Percentiles rank a stretch among this genome's conserved stretches.
These are phyloP conservation scores for Pseudochirops cupreus DNA, from an alignment of 2,797 vertebrate genomes.

Conservation along the genomic window DNA sequence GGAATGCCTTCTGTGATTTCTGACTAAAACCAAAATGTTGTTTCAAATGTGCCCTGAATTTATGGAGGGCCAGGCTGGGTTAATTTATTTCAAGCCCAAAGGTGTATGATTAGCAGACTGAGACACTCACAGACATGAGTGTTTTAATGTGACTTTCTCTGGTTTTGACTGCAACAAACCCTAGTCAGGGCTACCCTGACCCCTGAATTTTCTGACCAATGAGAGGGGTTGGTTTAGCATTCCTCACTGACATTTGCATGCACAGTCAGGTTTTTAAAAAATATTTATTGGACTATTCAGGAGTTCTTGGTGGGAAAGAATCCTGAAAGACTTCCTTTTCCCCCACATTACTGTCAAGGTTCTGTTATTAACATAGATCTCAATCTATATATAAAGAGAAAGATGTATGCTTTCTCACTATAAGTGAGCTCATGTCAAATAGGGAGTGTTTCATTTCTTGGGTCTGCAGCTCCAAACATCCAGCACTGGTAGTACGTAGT, in stretches of 20 bases:
- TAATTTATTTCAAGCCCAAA: constrained; percentile 30
- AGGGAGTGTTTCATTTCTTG: not conserved
- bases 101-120: constrained; percentile 41
- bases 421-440: not conserved
- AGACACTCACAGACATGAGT: constrained; percentile 35
- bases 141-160: not conserved
- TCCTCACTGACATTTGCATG: not conserved
- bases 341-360: not conserved
- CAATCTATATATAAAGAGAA: not conserved
- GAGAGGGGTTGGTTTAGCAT: not conserved
- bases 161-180: not conserved
- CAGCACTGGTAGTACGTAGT: not conserved
- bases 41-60: constrained; percentile 4
- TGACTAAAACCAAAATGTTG: constrained; percentile 51
- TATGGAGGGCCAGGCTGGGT: not conserved
- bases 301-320: not conserved
- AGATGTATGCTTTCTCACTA: not conserved
- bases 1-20: constrained; percentile 73
- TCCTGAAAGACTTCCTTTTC: not conserved
- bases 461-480: not conserved
- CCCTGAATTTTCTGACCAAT: not conserved
- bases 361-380: not conserved
- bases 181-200: not conserved
- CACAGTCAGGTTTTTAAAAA: not conserved
- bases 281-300: not conserved